Evolutionary conservation across 2,113 vertebrate species (phyloP).

Genomic region (Alces alces): DNA sequence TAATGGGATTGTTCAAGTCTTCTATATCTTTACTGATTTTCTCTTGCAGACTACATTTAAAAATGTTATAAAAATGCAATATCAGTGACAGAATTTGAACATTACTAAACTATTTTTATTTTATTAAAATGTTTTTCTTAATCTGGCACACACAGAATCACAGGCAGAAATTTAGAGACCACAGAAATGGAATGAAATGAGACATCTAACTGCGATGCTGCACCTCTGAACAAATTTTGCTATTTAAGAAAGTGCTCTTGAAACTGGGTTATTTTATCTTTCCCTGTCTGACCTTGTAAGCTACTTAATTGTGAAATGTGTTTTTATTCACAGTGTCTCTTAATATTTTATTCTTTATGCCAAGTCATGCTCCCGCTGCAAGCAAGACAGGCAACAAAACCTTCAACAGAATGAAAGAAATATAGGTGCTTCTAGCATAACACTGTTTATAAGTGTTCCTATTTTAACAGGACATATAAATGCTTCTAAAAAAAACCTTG

Average conservation of each 20-base stretch:
- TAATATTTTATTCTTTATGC: slow-evolving; percentile 50
- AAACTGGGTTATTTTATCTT: slow-evolving; percentile 28
- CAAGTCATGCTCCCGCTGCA: slow-evolving; percentile 13
- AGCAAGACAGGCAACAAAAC: slow-evolving; percentile 18
- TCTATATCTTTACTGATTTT: slow-evolving; percentile 23
- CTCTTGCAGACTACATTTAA: neutral
- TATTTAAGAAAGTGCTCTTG: slow-evolving; percentile 3
- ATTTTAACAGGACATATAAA: slow-evolving; percentile 1
- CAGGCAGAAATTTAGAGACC: neutral
- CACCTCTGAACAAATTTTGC: slow-evolving; percentile 13
- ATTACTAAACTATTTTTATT: neutral
- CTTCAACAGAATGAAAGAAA: neutral
- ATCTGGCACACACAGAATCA: neutral
- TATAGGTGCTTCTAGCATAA: neutral
- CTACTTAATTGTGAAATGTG: neutral
- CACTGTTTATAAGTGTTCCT: neutral
- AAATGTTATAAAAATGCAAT: neutral
- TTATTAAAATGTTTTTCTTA: slow-evolving; percentile 22
- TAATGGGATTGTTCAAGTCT: neutral
- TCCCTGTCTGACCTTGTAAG: neutral
- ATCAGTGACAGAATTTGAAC: neutral
- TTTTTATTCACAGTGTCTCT: slow-evolving; percentile 5
- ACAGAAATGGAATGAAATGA: neutral
- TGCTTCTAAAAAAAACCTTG: slow-evolving; percentile 1
- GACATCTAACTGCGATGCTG: neutral